Conservation (phyloP, 92 coral and sea anemone species). For the Ricordea florida region DNA sequence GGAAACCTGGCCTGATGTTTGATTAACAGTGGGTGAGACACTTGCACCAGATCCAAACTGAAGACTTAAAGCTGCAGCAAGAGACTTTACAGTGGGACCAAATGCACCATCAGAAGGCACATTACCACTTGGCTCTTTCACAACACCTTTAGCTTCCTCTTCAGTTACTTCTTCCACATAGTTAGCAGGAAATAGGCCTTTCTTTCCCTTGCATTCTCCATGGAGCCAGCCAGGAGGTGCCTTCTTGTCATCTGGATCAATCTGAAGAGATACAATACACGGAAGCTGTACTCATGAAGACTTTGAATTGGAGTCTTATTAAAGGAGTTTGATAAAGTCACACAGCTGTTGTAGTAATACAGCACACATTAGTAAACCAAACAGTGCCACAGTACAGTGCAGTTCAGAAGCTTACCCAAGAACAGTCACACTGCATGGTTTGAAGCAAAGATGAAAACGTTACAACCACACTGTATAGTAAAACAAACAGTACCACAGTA, state of each 20-base stretch:
- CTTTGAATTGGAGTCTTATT: too few species aligned
- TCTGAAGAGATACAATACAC: slow-evolving; percentile 31
- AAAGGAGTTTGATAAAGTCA: too few species aligned
- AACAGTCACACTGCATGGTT: too few species aligned
- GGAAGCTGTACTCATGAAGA: not conserved
- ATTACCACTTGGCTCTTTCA: slow-evolving; percentile 13
- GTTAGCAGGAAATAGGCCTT: slow-evolving; percentile 90
- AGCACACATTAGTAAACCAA: too few species aligned
- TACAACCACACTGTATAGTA: too few species aligned
- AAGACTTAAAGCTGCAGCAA: slow-evolving; percentile 67
- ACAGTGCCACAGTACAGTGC: too few species aligned
- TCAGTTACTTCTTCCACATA: slow-evolving; percentile 88
- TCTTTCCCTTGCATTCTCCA: slow-evolving; percentile 78
- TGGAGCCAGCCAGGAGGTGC: slow-evolving; percentile 97
- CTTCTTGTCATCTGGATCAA: slow-evolving; percentile 63
- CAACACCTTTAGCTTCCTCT: slow-evolving; percentile 61
- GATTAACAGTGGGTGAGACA: slow-evolving; percentile 13
- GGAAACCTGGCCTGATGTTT: too few species aligned
- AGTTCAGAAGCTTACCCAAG: too few species aligned
- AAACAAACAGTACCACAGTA: too few species aligned
- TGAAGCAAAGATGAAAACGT: too few species aligned
- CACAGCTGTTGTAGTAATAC: too few species aligned
- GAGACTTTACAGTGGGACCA: slow-evolving; percentile 67
- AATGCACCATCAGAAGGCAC: slow-evolving; percentile 36
- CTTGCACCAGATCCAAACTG: slow-evolving; percentile 63